phyloP scores from a whole-genome alignment of 1,140 invertebrate species.

The Caerostris darwini region DNA sequence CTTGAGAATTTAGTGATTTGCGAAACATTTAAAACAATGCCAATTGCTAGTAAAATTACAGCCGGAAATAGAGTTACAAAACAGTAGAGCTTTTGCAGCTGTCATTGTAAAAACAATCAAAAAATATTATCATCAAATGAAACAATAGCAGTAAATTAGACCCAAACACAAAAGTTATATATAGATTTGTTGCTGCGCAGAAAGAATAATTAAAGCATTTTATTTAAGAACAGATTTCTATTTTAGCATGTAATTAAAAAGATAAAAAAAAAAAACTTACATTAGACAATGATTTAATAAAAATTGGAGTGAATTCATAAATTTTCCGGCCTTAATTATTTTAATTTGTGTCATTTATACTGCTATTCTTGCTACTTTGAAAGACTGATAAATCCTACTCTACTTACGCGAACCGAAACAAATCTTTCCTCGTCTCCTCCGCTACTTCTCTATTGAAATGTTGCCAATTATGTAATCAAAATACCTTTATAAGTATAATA shows the following conservation, averaged over 20 bases:
- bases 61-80: neutral
- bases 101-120: neutral
- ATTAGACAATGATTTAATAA: neutral
- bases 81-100: neutral
- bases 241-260: neutral
- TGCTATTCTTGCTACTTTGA: neutral
- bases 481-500: neutral
- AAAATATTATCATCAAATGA: constrained; percentile 9
- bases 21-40: too few species aligned
- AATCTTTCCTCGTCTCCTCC: neutral
- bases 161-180: constrained; percentile 32
- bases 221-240: neutral
- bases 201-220: constrained; percentile 49
- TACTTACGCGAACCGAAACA: neutral
- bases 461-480: neutral
- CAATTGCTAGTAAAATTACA: neutral
- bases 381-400: neutral
- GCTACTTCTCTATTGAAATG: neutral
- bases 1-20: too few species aligned
- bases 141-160: constrained; percentile 53
- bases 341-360: constrained; percentile 18
- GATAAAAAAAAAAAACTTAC: neutral
- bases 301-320: neutral
- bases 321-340: neutral
- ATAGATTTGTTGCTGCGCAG: constrained; percentile 51